Evolutionary conservation across 2,113 vertebrate genomes (phyloP), one percentile per base, ranked within the genome.

Genomic region (Labeo catla): DNA sequence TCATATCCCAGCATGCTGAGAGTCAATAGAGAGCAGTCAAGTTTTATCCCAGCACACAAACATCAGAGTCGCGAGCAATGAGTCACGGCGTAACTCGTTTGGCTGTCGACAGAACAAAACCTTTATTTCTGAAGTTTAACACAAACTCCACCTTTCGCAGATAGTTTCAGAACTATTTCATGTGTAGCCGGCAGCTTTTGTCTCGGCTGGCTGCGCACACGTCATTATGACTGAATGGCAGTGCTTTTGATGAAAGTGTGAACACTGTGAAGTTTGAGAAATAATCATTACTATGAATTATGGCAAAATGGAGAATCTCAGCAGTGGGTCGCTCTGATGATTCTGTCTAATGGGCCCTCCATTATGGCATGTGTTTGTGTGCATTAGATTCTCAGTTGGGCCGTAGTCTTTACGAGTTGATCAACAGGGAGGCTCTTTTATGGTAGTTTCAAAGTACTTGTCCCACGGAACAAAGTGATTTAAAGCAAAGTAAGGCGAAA

Each of bases 221-320:
- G 47, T 57, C 16, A 4, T 79, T 36, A 39, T 4, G 9, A 73
- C 70, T 65, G 19, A 82, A 63, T 76, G 47, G 50, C 68, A 68
- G 13, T 76, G 50, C 61, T 65, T 39, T 63, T 59, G 19, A 84
- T 84, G 19, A 80, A 84, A 65, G 81, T 70, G 68, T 39, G 76
- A 84, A 61, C 8, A 80, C 45, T 85, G 45, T 68, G 66, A 86
- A 83, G 85, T 83, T 87, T 83, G 45, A 72, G 81, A 84, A 59
- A 76, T 87, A 83, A 85, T 88, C 79, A 61, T 90, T 90, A 86
- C 57, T 43, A 61, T 81, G 87, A 85, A 82, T 88, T 86, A 83
- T 86, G 50, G 72, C 12, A 70, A 85, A 88, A 83, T 68, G 66
- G 63, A 54, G 76, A 61, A 74, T 90, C 78, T 79, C 79, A 81